These are phyloP conservation scores for Tipula vernalis DNA, from an alignment of 2,888 invertebrate species.

Conservation along the genomic window DNA sequence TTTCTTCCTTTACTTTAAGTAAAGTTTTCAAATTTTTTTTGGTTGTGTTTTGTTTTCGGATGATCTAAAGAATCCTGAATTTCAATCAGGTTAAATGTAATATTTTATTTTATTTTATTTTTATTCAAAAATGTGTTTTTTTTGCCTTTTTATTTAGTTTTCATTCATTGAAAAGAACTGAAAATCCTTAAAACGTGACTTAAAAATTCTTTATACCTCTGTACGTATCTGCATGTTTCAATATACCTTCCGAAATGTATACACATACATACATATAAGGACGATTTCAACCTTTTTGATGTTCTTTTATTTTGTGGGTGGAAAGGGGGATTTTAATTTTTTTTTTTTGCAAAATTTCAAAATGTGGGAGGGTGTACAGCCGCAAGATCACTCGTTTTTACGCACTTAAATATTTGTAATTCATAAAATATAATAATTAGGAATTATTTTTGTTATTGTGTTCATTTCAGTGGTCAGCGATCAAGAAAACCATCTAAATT, in stretches of 20 bases:
- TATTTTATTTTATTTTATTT: background rate
- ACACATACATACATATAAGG: background rate
- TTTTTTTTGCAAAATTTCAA: too few species aligned
- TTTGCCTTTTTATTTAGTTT: background rate
- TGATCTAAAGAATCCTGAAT: background rate
- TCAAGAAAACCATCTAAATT: too few species aligned
- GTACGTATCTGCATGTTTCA: background rate
- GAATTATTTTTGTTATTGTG: too few species aligned
- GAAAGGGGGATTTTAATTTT: too few species aligned
- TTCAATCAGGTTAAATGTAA: slow-evolving; percentile 4
- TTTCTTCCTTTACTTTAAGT: background rate
- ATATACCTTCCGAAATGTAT: background rate
- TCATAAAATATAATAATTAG: too few species aligned
- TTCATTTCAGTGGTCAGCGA: too few species aligned
- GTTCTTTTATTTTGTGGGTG: background rate
- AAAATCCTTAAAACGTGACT: background rate
- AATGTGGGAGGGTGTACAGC: too few species aligned
- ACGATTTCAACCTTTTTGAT: background rate
- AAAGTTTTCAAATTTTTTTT: background rate
- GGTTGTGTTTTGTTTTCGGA: background rate
- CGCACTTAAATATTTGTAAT: too few species aligned
- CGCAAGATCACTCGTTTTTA: too few species aligned
- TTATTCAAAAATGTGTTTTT: background rate
- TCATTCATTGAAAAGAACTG: background rate
- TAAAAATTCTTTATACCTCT: background rate